A percentile compares a stretch with the other conserved stretches of the same genome.
Evolutionary conservation across 1,140 invertebrate species (phyloP).

Genomic region (Steinernema khuongi): DNA sequence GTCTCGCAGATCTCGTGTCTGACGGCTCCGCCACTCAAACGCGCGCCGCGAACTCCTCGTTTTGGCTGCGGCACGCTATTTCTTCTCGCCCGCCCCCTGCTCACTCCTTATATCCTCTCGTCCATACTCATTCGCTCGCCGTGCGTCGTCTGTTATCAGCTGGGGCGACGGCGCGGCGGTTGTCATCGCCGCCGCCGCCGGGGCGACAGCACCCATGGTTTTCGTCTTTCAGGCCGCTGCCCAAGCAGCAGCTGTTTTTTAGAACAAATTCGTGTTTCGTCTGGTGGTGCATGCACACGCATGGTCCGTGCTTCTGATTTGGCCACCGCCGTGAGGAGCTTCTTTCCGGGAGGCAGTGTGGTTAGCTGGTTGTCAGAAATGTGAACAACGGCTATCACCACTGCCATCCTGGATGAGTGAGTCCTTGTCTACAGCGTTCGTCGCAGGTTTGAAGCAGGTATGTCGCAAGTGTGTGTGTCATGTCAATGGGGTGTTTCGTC

Average conservation of each 20-base stretch:
- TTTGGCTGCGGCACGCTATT: conserved; percentile 15
- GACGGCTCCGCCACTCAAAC: background rate
- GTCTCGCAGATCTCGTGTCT: background rate
- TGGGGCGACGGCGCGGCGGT: conserved; percentile 7
- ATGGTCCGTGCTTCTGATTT: background rate
- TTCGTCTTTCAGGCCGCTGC: background rate
- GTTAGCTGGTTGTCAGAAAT: conserved; percentile 45
- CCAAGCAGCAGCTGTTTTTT: conserved; percentile 12
- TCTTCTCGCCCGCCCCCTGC: conserved; percentile 8
- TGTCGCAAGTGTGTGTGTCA: conserved; percentile 8
- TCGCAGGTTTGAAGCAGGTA: background rate
- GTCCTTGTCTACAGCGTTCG: background rate
- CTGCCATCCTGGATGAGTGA: conserved; percentile 38
- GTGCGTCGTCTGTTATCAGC: conserved; percentile 15
- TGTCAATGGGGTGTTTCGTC: background rate
- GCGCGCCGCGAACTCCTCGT: background rate
- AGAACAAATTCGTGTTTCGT: background rate
- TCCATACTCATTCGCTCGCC: conserved; percentile 14
- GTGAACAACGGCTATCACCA: conserved; percentile 43
- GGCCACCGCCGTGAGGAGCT: background rate
- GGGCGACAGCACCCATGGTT: background rate
- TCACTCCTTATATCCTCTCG: conserved; percentile 16
- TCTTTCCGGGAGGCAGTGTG: conserved; percentile 43
- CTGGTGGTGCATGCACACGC: background rate
- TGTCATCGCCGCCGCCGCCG: background rate